phyloP scores from a whole-genome alignment of 2,888 invertebrate species.

The Drosophila subquinaria region DNA sequence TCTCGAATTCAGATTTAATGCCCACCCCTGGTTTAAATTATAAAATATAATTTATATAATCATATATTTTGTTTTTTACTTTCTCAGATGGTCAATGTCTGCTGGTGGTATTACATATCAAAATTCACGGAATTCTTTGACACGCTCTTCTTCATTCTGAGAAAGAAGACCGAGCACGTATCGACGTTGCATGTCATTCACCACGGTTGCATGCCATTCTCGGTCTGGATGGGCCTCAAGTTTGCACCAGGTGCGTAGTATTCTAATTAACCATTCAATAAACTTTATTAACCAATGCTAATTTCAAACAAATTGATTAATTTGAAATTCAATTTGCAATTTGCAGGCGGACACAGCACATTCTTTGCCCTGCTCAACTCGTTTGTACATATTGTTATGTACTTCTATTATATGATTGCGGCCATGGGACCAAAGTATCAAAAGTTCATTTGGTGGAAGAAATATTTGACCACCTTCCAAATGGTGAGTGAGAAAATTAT shows the following conservation, averaged over 20 bases:
- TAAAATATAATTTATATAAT: neutral
- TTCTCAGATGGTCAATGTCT: constrained; percentile 93
- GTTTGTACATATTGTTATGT: constrained; percentile 98
- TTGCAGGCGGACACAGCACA: constrained; percentile 96
- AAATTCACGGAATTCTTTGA: constrained; percentile 99
- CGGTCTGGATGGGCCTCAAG: constrained; percentile 97
- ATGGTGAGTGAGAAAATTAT: constrained; percentile 88
- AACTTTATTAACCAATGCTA: neutral
- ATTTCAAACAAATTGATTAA: neutral
- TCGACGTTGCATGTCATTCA: constrained; percentile 98
- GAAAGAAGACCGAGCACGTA: constrained; percentile 97
- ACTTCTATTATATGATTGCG: constrained; percentile 98
- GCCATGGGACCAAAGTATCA: constrained; percentile 97
- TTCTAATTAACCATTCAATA: constrained; percentile 1
- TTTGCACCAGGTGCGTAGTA: constrained; percentile 93
- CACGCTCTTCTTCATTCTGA: constrained; percentile 97
- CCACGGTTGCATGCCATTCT: constrained; percentile 98
- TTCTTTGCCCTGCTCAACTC: constrained; percentile 97
- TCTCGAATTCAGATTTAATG: too few species aligned
- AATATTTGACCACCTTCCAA: constrained; percentile 97
- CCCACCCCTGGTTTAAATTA: neutral
- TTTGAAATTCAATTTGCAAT: neutral
- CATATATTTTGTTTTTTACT: constrained; percentile 33
- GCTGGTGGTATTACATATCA: constrained; percentile 99
- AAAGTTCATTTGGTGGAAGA: constrained; percentile 99